Conservation (phyloP, 2,113 vertebrate genomes). For the Ornithorhynchus anatinus region DNA sequence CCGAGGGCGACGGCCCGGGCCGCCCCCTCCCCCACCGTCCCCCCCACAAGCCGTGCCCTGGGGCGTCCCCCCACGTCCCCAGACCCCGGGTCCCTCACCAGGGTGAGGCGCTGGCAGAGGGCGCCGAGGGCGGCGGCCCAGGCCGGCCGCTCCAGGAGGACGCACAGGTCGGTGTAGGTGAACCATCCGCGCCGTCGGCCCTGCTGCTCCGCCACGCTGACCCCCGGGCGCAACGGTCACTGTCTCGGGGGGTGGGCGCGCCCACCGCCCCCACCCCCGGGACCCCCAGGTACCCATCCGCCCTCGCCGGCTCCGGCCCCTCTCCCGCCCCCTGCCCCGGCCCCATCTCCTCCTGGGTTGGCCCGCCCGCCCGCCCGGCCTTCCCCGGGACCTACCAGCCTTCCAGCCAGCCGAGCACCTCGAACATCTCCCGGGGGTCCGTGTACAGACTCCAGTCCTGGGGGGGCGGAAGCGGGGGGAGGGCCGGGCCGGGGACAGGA, state of each 20-base stretch:
- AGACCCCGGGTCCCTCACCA: conserved; percentile 77
- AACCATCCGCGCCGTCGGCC: conserved; percentile 94
- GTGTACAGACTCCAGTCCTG: conserved; percentile 95
- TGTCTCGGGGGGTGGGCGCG: not conserved
- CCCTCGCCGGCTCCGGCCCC: not conserved
- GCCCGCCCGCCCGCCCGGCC: not conserved
- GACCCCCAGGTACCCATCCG: not conserved
- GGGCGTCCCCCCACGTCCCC: not conserved
- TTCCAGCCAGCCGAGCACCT: conserved; percentile 87
- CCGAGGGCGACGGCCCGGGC: too few species aligned
- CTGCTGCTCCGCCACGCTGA: conserved; percentile 89
- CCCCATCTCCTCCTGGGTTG: not conserved
- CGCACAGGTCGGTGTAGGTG: conserved; percentile 94
- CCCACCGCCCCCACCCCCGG: not conserved
- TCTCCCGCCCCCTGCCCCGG: not conserved
- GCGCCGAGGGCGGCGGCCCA: conserved; percentile 86
- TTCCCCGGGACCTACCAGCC: conserved; percentile 79
- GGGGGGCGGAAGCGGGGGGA: not conserved
- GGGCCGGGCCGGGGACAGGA: not conserved
- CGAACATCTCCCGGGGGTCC: conserved; percentile 87
- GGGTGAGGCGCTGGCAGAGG: conserved; percentile 87
- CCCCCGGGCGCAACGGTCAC: not conserved
- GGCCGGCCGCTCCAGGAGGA: conserved; percentile 87
- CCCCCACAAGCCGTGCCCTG: not conserved
- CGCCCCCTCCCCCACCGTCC: too few species aligned